Conservation (phyloP, 2,113 vertebrate genomes). For the Poecile atricapillus region DNA sequence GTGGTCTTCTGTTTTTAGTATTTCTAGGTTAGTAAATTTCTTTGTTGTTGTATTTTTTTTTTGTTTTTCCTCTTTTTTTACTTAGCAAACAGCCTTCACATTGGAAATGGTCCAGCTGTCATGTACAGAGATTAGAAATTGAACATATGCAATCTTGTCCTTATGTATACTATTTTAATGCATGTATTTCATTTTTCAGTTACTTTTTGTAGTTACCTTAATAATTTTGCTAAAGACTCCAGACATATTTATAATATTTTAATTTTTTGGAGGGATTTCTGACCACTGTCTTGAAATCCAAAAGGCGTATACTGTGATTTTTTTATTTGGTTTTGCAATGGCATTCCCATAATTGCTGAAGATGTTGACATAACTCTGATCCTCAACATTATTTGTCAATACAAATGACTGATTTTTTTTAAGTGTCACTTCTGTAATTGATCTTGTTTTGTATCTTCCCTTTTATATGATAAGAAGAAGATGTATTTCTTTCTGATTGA, state of each 20-base stretch:
- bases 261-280: background rate
- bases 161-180: background rate
- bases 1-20: constrained; percentile 35
- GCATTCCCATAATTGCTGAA: background rate
- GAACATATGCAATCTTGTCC: background rate
- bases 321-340: background rate
- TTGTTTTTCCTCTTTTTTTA: background rate
- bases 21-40: background rate
- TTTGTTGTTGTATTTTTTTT: background rate
- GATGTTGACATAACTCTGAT: background rate
- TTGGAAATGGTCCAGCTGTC: background rate
- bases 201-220: background rate
- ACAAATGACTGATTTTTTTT: background rate
- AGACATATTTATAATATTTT: background rate
- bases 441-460: background rate
- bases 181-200: background rate
- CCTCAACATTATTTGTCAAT: background rate
- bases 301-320: background rate
- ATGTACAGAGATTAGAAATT: background rate
- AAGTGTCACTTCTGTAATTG: background rate
- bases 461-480: background rate
- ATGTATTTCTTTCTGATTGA: background rate
- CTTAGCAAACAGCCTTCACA: background rate
- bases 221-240: background rate
- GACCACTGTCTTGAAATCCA: background rate